A percentile compares a stretch with the other conserved stretches of the same genome.
phyloP scores from a whole-genome alignment of 2,888 invertebrate genomes.

The Thera obeliscata region DNA sequence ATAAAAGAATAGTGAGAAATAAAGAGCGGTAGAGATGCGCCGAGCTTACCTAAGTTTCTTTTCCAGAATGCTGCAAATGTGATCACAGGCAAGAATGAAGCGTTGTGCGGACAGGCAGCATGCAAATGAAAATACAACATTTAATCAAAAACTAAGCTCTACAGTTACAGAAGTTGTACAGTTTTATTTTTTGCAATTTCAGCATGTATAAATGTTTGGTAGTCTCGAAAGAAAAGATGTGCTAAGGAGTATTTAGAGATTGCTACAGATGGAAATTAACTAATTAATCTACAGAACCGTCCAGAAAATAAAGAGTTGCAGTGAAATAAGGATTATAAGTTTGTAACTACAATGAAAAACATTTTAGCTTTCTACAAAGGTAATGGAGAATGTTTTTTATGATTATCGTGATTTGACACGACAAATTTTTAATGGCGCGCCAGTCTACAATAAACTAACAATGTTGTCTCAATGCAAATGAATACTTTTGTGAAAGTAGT shows the following conservation, averaged over 20 bases:
- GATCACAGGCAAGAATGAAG: conserved; percentile 82
- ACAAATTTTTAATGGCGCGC: background rate
- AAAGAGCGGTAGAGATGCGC: conserved; percentile 50
- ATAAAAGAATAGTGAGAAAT: conserved; percentile 41
- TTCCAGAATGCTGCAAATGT: conserved; percentile 90
- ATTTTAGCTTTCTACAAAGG: conserved; percentile 15
- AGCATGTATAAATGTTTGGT: conserved; percentile 16
- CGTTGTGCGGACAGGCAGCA: conserved; percentile 85
- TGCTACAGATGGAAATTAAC: background rate
- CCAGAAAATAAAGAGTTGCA: background rate
- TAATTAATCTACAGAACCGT: conserved; percentile 2
- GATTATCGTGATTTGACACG: background rate
- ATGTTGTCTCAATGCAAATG: background rate
- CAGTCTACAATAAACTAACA: background rate
- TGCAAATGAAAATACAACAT: conserved; percentile 81
- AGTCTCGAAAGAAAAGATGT: conserved; percentile 13
- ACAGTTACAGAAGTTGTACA: conserved; percentile 23
- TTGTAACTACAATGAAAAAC: conserved; percentile 15
- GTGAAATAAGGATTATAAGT: conserved; percentile 5
- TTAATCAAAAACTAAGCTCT: conserved; percentile 61
- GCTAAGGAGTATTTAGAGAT: conserved; percentile 6
- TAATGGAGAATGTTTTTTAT: background rate
- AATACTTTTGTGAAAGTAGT: too few relatives aligned
- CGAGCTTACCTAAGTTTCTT: conserved; percentile 91
- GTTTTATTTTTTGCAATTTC: conserved; percentile 18